A percentile compares a stretch with the other conserved stretches of the same genome.
phyloP scores from a whole-genome alignment of 2,113 vertebrate species.

The Edolisoma coerulescens region DNA sequence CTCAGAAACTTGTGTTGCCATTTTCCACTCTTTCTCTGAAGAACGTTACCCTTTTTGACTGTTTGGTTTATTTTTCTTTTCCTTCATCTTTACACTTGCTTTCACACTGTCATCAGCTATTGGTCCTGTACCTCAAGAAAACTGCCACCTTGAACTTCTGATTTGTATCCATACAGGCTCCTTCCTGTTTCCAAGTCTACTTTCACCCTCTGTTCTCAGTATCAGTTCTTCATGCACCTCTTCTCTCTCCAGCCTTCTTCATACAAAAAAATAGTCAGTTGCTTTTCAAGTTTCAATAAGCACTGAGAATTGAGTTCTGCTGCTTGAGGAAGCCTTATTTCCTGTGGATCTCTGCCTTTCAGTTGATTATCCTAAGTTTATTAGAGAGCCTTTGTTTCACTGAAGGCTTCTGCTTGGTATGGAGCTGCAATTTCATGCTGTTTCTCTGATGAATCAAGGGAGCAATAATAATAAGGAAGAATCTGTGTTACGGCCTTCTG shows the following conservation, averaged over 20 bases:
- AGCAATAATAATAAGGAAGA: neutral
- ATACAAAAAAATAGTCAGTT: neutral
- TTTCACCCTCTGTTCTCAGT: neutral
- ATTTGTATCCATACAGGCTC: neutral
- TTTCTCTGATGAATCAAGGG: neutral
- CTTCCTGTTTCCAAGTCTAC: neutral
- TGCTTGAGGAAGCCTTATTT: neutral
- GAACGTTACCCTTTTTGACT: neutral
- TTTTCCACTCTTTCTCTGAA: neutral
- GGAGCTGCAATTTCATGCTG: neutral
- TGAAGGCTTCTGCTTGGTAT: neutral
- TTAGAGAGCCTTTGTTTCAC: neutral
- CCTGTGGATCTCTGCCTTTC: neutral
- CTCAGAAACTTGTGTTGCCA: neutral
- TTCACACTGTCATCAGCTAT: neutral
- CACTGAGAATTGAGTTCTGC: neutral
- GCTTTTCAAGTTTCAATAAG: neutral
- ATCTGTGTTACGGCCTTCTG: neutral
- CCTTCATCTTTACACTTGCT: neutral
- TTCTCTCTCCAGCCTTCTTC: neutral
- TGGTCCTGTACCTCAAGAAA: neutral
- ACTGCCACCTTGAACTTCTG: neutral
- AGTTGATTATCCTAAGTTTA: neutral
- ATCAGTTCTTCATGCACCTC: neutral
- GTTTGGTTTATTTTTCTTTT: slow-evolving; percentile 1